Base-by-base conservation (phyloP, 1,140 invertebrate genomes). In the Galleria mellonella region DNA sequence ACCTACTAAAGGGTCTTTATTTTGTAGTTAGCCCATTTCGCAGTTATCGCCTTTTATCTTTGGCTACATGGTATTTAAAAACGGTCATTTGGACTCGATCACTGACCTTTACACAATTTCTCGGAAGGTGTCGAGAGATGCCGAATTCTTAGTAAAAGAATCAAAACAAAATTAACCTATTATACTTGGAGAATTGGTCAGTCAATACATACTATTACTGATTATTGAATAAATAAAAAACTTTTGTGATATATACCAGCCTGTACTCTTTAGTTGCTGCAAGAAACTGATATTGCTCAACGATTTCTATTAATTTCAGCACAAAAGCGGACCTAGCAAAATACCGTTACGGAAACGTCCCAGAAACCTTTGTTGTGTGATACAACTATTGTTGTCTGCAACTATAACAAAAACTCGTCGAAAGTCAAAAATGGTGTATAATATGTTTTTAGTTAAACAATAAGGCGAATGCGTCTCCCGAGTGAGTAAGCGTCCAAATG, bases 1-100 rank as follows among this genome's bases (percentile, higher is more conserved):
- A 70, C 66, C 66, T 72, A 81, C 67, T 79, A 71, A 72, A 66
- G 58, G 74, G 78, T 77, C 77, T 79, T 81, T 83, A 83, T 83
- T 79, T 82, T 72, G 72, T 83, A 79, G 76, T 83, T 83, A 77
- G 72, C 56, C 54, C 66, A 53, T 57, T 62, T 53, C 61, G 51
- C 55, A 62, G 68, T 79, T 85, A 76, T 79, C 73, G 69, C 67
- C 64, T 75, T 71, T 73, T 74, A 71, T 72, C 71, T 75, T 66
- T 51, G 39, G 33, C 33, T 47, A 27, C 6, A 36, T 36, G 6
- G 14, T 36, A 36, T 36, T 36, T 15, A 36, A 14, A 14, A 36
- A 23, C 17, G 2, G 17, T 10, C 8, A n/a, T 9, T 9, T 29
- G 2, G 30, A n/a, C 2, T 31, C 30, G 8, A 31, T 31, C 30